phyloP scores from a whole-genome alignment of 1,140 invertebrate species.

The Thrips palmi region DNA sequence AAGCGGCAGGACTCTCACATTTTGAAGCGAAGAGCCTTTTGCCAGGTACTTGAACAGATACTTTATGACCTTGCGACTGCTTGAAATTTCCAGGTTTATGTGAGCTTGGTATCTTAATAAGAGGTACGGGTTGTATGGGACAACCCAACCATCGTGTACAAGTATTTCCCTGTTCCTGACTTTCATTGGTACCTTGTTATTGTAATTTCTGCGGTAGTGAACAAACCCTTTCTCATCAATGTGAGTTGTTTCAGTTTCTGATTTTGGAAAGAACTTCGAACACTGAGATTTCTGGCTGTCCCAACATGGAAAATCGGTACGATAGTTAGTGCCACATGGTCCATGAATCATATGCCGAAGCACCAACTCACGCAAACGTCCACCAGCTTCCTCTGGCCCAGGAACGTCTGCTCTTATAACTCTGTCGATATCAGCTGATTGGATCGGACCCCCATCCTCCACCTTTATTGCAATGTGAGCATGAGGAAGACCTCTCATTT shows the following conservation, averaged over 20 bases:
- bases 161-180: constrained; percentile 8
- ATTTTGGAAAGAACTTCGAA: neutral
- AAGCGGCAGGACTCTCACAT: neutral
- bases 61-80: constrained; percentile 21
- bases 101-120: constrained; percentile 19
- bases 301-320: constrained; percentile 3
- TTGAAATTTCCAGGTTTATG: constrained; percentile 22
- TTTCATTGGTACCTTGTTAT: neutral
- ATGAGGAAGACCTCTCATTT: constrained; percentile 5
- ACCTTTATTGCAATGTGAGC: constrained; percentile 1
- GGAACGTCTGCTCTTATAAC: constrained; percentile 8
- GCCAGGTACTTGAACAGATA: constrained; percentile 26
- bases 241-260: neutral
- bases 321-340: constrained; percentile 24
- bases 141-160: constrained; percentile 21
- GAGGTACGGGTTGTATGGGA: constrained; percentile 21
- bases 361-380: constrained; percentile 19
- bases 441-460: constrained; percentile 2
- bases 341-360: constrained; percentile 30
- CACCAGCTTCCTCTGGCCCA: constrained; percentile 1
- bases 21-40: constrained; percentile 19
- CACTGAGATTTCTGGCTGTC: neutral
- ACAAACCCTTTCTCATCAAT: neutral
- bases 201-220: neutral
- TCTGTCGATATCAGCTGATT: constrained; percentile 2